A percentile compares a stretch with the other conserved stretches of the same genome.
Conservation (phyloP, 2,113 vertebrate species). For the Triplophysa rosa region DNA sequence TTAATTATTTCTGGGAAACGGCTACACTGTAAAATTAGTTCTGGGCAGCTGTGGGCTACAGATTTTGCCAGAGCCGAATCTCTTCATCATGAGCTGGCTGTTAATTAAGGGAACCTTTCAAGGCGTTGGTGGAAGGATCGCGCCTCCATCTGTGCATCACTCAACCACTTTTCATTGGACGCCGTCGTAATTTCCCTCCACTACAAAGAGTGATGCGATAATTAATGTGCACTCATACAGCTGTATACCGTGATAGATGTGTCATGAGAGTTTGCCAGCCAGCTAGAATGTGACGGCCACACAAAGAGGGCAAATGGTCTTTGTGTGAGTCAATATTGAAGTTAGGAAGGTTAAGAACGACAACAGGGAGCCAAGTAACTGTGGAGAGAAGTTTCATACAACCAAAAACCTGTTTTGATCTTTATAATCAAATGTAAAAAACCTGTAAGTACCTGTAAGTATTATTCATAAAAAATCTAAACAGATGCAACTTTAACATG, state of each 20-base stretch:
- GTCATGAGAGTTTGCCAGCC: conserved; percentile 32
- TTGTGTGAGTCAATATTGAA: conserved; percentile 30
- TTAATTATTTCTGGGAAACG: conserved; percentile 27
- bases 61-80: conserved; percentile 47
- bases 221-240: conserved; percentile 42
- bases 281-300: conserved; percentile 30
- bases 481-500: no score
- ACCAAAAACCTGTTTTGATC: neutral
- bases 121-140: conserved; percentile 57
- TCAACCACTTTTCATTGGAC: conserved; percentile 52
- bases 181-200: conserved; percentile 30
- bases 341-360: conserved; percentile 10
- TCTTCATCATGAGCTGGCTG: conserved; percentile 58
- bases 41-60: conserved; percentile 33
- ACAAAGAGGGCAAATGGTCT: conserved; percentile 17
- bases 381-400: neutral
- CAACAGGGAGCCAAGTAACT: neutral
- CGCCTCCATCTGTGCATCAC: conserved; percentile 56
- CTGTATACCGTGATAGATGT: conserved; percentile 34
- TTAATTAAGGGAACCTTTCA: conserved; percentile 62
- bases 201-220: conserved; percentile 43
- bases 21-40: conserved; percentile 40
- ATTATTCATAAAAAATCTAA: no score
- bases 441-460: no score
- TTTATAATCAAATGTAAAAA: no score